Conservation (phyloP, 2,797 vertebrate genomes). For the Xiphorhynchus erythropygius region DNA sequence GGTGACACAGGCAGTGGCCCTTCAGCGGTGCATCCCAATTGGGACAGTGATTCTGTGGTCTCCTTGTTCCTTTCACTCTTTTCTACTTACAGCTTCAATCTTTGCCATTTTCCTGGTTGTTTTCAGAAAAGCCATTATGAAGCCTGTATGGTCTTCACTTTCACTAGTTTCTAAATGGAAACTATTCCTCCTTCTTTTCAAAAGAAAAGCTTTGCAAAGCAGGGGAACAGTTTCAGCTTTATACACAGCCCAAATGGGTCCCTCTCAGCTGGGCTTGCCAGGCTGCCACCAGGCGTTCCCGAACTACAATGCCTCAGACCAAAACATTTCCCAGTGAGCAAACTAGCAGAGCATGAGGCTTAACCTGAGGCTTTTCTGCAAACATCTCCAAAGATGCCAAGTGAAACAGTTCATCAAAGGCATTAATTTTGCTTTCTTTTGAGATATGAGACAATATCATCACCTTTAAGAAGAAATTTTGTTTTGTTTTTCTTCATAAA, state of each 20-base stretch:
- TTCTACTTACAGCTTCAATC: background rate
- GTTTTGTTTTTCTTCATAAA: background rate
- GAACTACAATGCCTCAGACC: fast-evolving
- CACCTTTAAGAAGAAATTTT: background rate
- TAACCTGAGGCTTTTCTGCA: background rate
- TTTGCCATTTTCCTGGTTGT: background rate
- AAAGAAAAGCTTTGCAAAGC: background rate
- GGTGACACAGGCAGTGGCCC: background rate
- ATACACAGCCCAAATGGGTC: background rate
- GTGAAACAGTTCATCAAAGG: background rate
- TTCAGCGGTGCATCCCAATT: background rate
- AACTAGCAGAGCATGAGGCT: background rate
- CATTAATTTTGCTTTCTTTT: background rate
- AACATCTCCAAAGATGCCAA: background rate
- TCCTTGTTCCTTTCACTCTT: background rate
- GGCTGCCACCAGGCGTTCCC: background rate
- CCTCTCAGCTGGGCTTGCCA: background rate
- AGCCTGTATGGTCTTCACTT: background rate
- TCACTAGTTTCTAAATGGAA: background rate
- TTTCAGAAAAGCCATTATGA: background rate
- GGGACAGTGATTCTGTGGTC: background rate
- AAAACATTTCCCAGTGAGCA: background rate
- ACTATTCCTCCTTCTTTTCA: background rate
- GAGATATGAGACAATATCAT: background rate
- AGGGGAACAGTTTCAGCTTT: background rate